Evolutionary conservation across 2,797 vertebrate species (phyloP).

Genomic region (Agapornis canus): DNA sequence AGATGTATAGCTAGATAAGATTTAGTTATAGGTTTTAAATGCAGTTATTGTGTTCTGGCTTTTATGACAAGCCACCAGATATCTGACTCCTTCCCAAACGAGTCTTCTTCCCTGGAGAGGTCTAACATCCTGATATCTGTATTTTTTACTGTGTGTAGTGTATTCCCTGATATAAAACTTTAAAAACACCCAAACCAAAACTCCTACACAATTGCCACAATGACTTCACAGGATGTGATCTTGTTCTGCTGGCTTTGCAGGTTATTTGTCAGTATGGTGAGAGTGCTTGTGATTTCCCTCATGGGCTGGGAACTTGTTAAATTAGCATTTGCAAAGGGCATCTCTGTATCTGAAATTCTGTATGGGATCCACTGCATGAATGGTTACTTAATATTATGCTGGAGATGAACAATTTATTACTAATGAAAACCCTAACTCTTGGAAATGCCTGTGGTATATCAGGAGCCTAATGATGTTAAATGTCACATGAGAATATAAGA

Average conservation of each 20-base stretch:
- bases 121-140: not conserved
- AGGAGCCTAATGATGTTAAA: not conserved
- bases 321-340: not conserved
- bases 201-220: not conserved
- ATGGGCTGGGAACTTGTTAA: not conserved
- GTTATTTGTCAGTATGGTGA: not conserved
- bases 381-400: not conserved
- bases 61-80: not conserved
- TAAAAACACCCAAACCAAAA: rapidly evolving
- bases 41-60: not conserved
- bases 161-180: not conserved
- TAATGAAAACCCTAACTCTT: not conserved
- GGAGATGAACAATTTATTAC: not conserved
- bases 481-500: not conserved
- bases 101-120: not conserved
- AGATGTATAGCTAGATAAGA: not conserved
- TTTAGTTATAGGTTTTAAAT: not conserved
- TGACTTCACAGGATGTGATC: not conserved
- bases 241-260: not conserved
- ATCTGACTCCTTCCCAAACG: not conserved
- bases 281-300: rapidly evolving
- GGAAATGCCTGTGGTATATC: not conserved
- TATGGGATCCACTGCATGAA: not conserved
- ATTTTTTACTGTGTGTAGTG: not conserved
- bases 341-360: not conserved